Conservation (phyloP, 2,113 vertebrate species). For the Ginglymostoma cirratum region DNA sequence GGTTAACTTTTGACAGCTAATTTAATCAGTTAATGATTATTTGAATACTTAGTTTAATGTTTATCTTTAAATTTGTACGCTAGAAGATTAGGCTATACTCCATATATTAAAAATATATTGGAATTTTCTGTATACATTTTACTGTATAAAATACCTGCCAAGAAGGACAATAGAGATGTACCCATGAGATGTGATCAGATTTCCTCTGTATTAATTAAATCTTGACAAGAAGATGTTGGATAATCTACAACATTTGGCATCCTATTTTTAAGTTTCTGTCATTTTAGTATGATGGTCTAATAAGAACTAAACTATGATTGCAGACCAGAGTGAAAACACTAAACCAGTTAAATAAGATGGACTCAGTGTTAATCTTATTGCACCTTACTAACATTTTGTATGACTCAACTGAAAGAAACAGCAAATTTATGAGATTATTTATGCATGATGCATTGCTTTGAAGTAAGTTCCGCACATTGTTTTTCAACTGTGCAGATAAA, state of each 20-base stretch:
- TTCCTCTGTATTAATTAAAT: constrained; percentile 31
- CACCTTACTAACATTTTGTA: neutral
- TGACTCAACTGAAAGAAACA: neutral
- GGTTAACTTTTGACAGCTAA: neutral
- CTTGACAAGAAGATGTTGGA: constrained; percentile 16
- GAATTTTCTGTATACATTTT: neutral
- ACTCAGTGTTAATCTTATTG: neutral
- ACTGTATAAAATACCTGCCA: neutral
- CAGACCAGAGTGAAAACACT: neutral
- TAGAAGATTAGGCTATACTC: neutral
- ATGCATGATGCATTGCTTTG: neutral
- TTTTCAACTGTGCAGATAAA: neutral
- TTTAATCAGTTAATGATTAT: neutral
- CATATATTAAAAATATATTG: neutral
- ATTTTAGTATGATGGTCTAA: constrained; percentile 13
- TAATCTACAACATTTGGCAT: neutral
- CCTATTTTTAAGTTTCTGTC: neutral
- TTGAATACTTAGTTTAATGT: neutral
- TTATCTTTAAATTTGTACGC: neutral
- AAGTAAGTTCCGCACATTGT: neutral
- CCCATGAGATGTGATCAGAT: constrained; percentile 23
- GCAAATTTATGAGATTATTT: neutral
- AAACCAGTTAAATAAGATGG: neutral
- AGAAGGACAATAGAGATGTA: neutral
- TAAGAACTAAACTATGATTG: neutral